Evolutionary conservation across 2,113 vertebrate species (phyloP), one percentile per base, ranked within the genome.

Genomic region (Cettia cetti): DNA sequence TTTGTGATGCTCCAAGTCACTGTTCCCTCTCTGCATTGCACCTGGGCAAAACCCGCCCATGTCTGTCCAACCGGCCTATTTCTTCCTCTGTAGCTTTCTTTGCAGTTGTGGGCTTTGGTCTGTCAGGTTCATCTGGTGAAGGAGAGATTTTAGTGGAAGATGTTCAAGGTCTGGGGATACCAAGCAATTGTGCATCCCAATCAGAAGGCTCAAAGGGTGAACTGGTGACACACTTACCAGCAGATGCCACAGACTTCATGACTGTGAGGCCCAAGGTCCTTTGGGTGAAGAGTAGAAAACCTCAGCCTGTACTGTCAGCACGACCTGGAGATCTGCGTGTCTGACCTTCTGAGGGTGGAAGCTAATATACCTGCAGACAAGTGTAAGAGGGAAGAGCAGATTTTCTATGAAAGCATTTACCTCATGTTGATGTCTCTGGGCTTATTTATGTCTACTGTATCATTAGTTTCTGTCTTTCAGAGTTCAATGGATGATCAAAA

Each of bases 401-500:
- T 74, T 87, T 89, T 89, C 74, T 79, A 8, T 68, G 35, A 54
- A 83, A 82, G 15, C 4, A 61, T 91, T 81, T 77, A 42, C 9
- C 21, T 44, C 5, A 0, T 0, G 1, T 50, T 40, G 22, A 15
- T 45, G 11, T 40, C 21, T 80, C 30, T 44, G 27, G 13, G 3
- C 6, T 78, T 93, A 27, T 53, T 89, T 69, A 57, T 11, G 15
- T 37, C 28, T 53, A 15, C 23, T 50, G 6, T 42, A 35, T 16
- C 18, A 37, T 31, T 42, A 57, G 13, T 17, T 91, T 77, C 44
- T 78, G 45, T 12, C 54, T 90, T 75, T 87, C 57, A 53, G 20
- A 54, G 31, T 33, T 78, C 39, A 78, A 39, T 13, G 52, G 69
- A 69, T 45, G 54, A 47, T 64, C 13, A 74, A 56, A 70, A 66